Evolutionary conservation across 2,888 invertebrate species (phyloP).

Genomic region (Idaea straminata): DNA sequence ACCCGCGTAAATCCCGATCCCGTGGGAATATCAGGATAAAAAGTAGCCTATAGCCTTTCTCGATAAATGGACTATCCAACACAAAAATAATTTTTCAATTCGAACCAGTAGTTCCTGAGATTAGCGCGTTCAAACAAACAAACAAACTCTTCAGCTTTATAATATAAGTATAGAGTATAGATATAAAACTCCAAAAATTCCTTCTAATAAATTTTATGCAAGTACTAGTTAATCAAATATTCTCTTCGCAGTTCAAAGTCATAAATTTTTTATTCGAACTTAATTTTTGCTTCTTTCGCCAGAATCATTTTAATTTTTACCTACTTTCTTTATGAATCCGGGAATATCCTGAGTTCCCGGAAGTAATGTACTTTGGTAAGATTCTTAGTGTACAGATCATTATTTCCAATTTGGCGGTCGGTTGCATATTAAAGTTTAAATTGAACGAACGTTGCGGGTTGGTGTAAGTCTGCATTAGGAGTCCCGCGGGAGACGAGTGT

Average conservation of each 20-base stretch:
- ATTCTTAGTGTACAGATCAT: conserved; percentile 52
- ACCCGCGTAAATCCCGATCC: no score
- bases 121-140: no score
- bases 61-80: no score
- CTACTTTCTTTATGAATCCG: background rate
- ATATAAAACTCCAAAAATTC: no score
- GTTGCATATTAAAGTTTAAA: conserved; percentile 77
- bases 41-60: no score
- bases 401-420: conserved; percentile 72
- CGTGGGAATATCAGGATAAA: no score
- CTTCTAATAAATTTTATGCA: background rate
- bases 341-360: background rate
- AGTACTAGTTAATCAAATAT: background rate
- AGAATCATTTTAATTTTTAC: background rate
- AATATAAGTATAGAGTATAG: no score
- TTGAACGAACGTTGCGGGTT: conserved; percentile 69
- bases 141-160: no score
- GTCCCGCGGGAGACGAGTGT: conserved; percentile 51
- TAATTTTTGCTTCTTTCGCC: background rate
- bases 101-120: no score
- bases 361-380: background rate
- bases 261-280: background rate
- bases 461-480: conserved; percentile 75
- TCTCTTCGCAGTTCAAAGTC: background rate
- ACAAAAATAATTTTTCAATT: no score